A percentile compares a stretch with the other conserved stretches of the same genome.
These are phyloP conservation scores for Brachyhypopomus occidentalis DNA, from an alignment of 2,113 vertebrate genomes.

Conservation along the genomic window DNA sequence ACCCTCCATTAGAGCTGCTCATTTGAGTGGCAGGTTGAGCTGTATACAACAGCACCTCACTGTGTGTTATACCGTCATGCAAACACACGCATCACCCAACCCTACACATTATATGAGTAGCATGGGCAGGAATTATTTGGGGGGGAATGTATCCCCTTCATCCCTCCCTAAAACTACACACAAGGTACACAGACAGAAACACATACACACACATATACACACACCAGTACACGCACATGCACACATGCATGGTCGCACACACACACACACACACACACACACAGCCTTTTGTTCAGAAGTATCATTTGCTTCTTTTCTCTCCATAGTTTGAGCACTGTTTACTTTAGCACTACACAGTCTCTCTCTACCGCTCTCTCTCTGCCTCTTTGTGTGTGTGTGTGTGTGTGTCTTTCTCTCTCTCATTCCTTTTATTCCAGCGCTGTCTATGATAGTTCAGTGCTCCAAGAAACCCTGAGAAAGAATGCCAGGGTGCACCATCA, in stretches of 20 bases:
- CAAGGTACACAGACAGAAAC: too few relatives aligned
- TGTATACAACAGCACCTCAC: too few relatives aligned
- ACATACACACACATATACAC: not conserved
- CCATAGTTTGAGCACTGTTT: constrained; percentile 58
- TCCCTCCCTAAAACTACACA: too few relatives aligned
- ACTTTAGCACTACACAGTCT: constrained; percentile 43
- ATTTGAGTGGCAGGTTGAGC: too few relatives aligned
- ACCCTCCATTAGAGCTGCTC: too few relatives aligned
- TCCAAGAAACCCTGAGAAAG: constrained; percentile 60
- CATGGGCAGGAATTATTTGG: too few relatives aligned
- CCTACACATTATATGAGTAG: too few relatives aligned
- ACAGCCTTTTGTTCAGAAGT: constrained; percentile 44
- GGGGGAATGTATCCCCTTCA: too few relatives aligned
- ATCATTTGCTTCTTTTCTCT: constrained; percentile 53
- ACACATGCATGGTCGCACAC: constrained; percentile 40
- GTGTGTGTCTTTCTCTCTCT: constrained; percentile 13
- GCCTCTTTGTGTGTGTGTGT: not conserved
- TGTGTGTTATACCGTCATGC: too few relatives aligned
- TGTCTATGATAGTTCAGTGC: constrained; percentile 67
- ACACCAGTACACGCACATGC: constrained; percentile 8
- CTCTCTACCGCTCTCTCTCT: constrained; percentile 8
- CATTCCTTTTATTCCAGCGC: constrained; percentile 46
- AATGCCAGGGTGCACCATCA: constrained; percentile 58
- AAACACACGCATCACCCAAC: too few relatives aligned
- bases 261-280: constrained; percentile 57